Evolutionary conservation across 2,797 vertebrate species (phyloP).

Genomic region (Acestrorhynchus altus): DNA sequence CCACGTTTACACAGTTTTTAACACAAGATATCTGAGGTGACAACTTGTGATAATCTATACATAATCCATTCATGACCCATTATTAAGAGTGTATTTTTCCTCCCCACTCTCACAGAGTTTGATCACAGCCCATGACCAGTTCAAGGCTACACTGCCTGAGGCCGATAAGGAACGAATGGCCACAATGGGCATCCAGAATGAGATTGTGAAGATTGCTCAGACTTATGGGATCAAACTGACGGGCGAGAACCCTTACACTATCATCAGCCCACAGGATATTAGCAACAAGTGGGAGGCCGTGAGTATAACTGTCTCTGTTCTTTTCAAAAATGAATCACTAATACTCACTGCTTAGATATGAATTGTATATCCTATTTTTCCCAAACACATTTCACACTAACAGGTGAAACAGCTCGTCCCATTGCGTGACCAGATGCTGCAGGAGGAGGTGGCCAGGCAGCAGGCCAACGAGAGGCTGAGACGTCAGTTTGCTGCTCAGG

Average conservation of each 20-base stretch:
- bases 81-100: background rate
- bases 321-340: background rate
- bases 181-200: conserved; percentile 87
- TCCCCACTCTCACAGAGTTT: conserved; percentile 80
- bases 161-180: conserved; percentile 89
- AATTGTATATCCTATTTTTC: background rate
- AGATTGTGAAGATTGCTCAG: conserved; percentile 92
- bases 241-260: conserved; percentile 86
- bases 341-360: background rate
- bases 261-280: conserved; percentile 80
- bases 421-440: conserved; percentile 89
- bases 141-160: conserved; percentile 89
- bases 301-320: conserved; percentile 59
- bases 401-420: conserved; percentile 91
- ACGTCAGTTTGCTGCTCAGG: conserved; percentile 89
- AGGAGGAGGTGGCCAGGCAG: conserved; percentile 88
- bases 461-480: conserved; percentile 89
- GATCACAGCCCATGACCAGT: conserved; percentile 90
- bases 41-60: too few species aligned
- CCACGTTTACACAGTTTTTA: too few species aligned
- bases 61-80: background rate
- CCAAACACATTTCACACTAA: background rate
- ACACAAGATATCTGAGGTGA: too few species aligned
- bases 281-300: conserved; percentile 88
- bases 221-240: conserved; percentile 88